Conservation (phyloP, 2,888 invertebrate species). For the Volucella inflata region DNA sequence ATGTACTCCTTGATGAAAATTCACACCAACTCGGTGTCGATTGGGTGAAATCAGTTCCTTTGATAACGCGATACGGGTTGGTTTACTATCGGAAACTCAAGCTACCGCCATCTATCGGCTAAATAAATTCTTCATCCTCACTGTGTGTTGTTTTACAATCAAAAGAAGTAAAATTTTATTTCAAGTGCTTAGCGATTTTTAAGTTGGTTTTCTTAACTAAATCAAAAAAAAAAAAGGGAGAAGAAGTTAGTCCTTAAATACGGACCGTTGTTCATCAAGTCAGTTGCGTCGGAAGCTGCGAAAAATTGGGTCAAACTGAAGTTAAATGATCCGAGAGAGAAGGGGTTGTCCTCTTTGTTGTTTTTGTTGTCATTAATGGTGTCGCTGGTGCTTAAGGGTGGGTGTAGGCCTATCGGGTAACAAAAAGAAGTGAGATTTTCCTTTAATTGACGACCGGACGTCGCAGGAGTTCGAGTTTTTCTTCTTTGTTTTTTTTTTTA, state of each 20-base stretch:
- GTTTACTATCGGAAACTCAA: slow-evolving; percentile 60
- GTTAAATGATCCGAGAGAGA: slow-evolving; percentile 57
- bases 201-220: not conserved
- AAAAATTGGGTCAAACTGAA: slow-evolving; percentile 58
- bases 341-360: slow-evolving; percentile 28
- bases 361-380: slow-evolving; percentile 51
- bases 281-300: not conserved
- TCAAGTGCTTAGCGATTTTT: not conserved
- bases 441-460: slow-evolving; percentile 64
- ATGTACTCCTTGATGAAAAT: slow-evolving; percentile 65
- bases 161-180: slow-evolving; percentile 10
- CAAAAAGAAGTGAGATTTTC: slow-evolving; percentile 34
- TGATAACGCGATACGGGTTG: slow-evolving; percentile 75
- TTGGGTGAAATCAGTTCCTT: slow-evolving; percentile 75
- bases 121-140: slow-evolving; percentile 5
- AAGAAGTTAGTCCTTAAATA: not conserved
- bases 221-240: not conserved
- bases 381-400: not conserved
- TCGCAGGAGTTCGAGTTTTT: not conserved
- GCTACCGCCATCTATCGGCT: slow-evolving; percentile 69
- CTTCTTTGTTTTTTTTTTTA: slow-evolving; percentile 11
- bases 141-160: not conserved
- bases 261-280: not conserved
- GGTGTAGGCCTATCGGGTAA: slow-evolving; percentile 1
- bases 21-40: slow-evolving; percentile 74